Conservation (phyloP, 2,113 vertebrate species). For the Stegostoma tigrinum region DNA sequence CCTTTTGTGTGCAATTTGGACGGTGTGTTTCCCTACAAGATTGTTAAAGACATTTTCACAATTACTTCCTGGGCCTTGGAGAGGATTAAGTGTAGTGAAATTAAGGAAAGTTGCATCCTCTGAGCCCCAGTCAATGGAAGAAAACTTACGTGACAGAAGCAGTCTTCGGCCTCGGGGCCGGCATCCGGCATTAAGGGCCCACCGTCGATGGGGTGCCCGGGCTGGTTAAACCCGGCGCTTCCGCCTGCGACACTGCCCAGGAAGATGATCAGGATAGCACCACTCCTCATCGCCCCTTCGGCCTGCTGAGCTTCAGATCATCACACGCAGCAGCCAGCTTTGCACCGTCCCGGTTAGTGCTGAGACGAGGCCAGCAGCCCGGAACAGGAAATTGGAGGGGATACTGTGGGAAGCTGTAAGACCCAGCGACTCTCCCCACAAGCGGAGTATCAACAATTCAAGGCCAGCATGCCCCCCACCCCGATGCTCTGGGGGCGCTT, state of each 20-base stretch:
- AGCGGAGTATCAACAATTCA: too few species aligned
- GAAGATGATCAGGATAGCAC: not conserved
- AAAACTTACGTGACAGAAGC: slow-evolving; percentile 23
- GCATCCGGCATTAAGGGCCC: not conserved
- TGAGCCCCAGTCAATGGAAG: not conserved
- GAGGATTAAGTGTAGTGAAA: not conserved
- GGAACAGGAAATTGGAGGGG: not conserved
- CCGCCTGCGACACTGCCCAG: not conserved
- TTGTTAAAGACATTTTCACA: not conserved
- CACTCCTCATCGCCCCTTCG: not conserved
- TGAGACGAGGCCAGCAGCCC: not conserved
- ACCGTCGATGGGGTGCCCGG: too few species aligned
- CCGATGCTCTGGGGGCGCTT: not conserved
- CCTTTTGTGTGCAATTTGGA: not conserved
- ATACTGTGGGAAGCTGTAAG: not conserved
- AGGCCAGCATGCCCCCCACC: too few species aligned
- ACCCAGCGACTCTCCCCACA: not conserved
- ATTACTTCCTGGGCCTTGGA: not conserved
- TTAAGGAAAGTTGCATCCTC: not conserved
- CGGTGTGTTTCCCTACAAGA: not conserved
- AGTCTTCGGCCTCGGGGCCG: not conserved
- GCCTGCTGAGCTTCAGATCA: not conserved
- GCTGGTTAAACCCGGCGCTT: not conserved
- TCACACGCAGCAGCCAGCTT: not conserved
- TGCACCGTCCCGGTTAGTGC: too few species aligned